A percentile compares a stretch with the other conserved stretches of the same genome.
These are phyloP conservation scores for Hormaphis cornu DNA, from an alignment of 1,140 invertebrate species.

Conservation along the genomic window DNA sequence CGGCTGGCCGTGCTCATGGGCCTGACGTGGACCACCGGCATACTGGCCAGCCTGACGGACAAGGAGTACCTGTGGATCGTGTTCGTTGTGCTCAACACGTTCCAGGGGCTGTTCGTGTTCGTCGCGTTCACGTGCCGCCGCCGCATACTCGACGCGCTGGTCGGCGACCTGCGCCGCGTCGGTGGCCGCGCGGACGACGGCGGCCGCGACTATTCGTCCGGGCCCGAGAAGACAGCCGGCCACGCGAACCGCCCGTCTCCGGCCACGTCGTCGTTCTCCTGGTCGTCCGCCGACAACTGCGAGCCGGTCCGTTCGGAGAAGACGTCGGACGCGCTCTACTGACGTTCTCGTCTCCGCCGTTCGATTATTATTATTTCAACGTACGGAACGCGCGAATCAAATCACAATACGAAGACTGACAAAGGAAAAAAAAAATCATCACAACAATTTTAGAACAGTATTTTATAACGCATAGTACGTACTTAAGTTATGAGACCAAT, in stretches of 20 bases:
- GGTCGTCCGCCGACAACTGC: conserved; percentile 35
- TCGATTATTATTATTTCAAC: neutral
- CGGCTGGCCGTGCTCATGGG: conserved; percentile 50
- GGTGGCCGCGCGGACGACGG: neutral
- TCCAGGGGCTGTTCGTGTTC: conserved; percentile 53
- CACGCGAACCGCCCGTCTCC: conserved; percentile 14
- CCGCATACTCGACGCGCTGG: conserved; percentile 40
- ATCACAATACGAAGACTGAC: conserved; percentile 8
- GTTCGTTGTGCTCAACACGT: conserved; percentile 49
- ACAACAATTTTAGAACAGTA: no score
- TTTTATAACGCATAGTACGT: no score
- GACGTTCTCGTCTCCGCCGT: neutral
- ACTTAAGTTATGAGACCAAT: no score
- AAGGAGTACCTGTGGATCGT: conserved; percentile 45
- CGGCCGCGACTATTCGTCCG: neutral
- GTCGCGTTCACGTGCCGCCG: conserved; percentile 49
- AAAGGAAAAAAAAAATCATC: neutral
- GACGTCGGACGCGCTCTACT: neutral
- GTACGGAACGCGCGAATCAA: neutral
- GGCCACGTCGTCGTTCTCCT: conserved; percentile 37
- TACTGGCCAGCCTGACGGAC: conserved; percentile 46
- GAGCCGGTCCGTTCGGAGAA: conserved; percentile 30
- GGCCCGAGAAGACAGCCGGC: neutral
- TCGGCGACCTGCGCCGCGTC: conserved; percentile 10
- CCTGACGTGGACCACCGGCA: conserved; percentile 48